Evolutionary conservation across 2,888 invertebrate genomes (phyloP).

Genomic region (Synanthedon andrenaeformis): DNA sequence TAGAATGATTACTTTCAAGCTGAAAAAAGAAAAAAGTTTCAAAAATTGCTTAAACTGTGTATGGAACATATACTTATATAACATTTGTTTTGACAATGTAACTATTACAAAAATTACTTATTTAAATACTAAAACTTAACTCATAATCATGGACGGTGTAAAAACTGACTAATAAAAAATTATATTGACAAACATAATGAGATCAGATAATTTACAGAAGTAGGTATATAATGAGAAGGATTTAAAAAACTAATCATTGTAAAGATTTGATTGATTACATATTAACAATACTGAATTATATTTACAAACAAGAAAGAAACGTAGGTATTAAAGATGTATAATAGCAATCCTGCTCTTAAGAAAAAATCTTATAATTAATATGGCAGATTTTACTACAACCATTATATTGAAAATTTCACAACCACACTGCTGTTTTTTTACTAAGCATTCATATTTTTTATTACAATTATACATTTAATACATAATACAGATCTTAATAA

Average conservation of each 20-base stretch:
- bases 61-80: neutral
- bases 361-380: neutral
- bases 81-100: neutral
- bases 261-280: constrained; percentile 16
- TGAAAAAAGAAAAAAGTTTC: no score
- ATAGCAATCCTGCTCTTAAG: no score
- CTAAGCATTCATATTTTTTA: neutral
- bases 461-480: neutral
- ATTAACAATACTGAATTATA: neutral
- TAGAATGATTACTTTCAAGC: no score
- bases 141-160: constrained; percentile 1
- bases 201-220: constrained; percentile 61
- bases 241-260: neutral
- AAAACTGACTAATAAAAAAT: neutral
- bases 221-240: neutral
- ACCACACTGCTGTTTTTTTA: neutral
- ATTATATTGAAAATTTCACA: neutral
- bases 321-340: no score
- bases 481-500: neutral
- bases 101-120: neutral
- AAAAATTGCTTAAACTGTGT: no score
- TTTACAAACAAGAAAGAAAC: no score
- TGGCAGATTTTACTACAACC: constrained; percentile 1
- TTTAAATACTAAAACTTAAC: neutral
- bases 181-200: constrained; percentile 52